Evolutionary conservation across 2,888 invertebrate genomes (phyloP).

Genomic region (Ectropis crepuscularia): DNA sequence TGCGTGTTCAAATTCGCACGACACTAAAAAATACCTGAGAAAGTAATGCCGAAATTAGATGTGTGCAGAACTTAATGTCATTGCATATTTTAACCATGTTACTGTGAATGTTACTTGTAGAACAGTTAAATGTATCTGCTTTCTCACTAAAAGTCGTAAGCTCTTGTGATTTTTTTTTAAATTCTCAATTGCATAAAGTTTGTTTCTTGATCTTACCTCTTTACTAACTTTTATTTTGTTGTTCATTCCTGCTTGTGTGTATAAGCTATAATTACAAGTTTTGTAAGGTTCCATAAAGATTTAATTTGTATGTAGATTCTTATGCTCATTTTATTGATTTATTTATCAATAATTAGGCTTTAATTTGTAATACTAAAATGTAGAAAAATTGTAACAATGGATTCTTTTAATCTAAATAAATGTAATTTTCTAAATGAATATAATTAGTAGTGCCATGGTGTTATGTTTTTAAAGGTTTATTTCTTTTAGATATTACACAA

Average conservation of each 20-base stretch:
- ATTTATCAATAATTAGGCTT: neutral
- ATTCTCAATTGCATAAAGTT: slow-evolving; percentile 42
- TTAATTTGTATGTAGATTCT: neutral
- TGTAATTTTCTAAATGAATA: slow-evolving; percentile 16
- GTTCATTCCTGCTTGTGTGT: slow-evolving; percentile 43
- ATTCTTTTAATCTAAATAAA: slow-evolving; percentile 9
- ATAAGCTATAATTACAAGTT: slow-evolving; percentile 19
- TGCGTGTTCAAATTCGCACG: no score
- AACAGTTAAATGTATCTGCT: slow-evolving; percentile 1
- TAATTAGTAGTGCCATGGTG: slow-evolving; percentile 28
- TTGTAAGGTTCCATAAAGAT: slow-evolving; percentile 6
- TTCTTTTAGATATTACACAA: slow-evolving; percentile 10
- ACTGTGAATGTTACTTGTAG: neutral
- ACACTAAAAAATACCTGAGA: no score
- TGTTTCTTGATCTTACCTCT: slow-evolving; percentile 26
- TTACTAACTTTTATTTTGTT: slow-evolving; percentile 34
- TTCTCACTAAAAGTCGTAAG: neutral
- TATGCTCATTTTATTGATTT: slow-evolving; percentile 13
- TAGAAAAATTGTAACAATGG: no score
- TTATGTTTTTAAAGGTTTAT: slow-evolving; percentile 31
- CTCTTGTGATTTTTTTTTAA: slow-evolving; percentile 18
- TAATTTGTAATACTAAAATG: neutral
- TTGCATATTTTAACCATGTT: slow-evolving; percentile 17
- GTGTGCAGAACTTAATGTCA: slow-evolving; percentile 8
- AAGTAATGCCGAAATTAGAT: no score